Percentiles rank a stretch among this genome's conserved stretches.
Conservation (phyloP, 2,797 vertebrate species). For the Eulemur mongoz region DNA sequence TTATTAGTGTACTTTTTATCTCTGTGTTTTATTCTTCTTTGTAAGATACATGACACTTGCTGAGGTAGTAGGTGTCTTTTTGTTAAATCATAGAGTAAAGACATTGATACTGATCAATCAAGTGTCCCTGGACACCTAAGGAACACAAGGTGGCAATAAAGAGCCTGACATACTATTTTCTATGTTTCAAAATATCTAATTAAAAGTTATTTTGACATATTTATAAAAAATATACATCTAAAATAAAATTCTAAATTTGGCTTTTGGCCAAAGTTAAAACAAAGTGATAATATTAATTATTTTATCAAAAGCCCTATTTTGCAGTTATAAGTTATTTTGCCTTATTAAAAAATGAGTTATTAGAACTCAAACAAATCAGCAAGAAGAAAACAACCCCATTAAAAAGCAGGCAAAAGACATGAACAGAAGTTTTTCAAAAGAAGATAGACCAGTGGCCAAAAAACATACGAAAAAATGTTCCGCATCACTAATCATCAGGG, state of each 20-base stretch:
- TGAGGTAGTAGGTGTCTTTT: neutral
- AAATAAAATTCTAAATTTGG: neutral
- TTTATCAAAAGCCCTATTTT: conserved; percentile 31
- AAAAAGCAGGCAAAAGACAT: neutral
- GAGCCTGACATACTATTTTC: neutral
- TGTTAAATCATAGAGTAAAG: neutral
- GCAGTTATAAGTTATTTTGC: neutral
- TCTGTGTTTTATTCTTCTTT: conserved; percentile 1
- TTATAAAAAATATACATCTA: neutral
- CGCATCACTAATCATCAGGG: neutral
- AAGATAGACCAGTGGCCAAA: neutral
- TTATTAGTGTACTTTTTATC: neutral
- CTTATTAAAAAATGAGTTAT: neutral
- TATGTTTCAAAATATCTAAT: conserved; percentile 38
- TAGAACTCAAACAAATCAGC: neutral
- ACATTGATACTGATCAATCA: neutral
- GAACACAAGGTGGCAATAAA: neutral
- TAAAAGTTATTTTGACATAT: neutral
- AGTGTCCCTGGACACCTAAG: neutral
- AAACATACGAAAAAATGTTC: neutral
- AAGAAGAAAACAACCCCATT: neutral
- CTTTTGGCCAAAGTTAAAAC: conserved; percentile 17
- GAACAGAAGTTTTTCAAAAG: neutral
- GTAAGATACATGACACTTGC: neutral
- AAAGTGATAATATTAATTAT: neutral